Conservation (phyloP, 2,888 invertebrate species). For the Periphyllus acericola region DNA sequence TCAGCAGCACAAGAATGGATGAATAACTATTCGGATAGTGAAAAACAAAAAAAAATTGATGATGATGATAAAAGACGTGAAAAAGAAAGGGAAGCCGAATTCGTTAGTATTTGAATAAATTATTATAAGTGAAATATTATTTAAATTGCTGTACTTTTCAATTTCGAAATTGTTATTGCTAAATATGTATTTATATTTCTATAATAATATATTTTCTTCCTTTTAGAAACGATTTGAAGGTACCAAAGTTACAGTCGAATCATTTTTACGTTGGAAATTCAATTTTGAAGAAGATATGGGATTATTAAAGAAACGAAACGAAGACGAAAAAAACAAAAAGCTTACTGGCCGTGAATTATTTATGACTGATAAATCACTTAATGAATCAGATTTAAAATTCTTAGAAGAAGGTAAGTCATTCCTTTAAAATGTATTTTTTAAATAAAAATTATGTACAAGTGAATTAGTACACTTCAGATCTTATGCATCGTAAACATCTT, state of each 20-base stretch:
- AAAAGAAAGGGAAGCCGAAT: conserved; percentile 88
- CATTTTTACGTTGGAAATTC: conserved; percentile 93
- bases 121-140: conserved; percentile 9
- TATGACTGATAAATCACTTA: conserved; percentile 89
- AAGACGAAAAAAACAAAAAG: conserved; percentile 78
- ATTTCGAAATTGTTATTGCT: background rate
- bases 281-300: conserved; percentile 92
- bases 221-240: conserved; percentile 92
- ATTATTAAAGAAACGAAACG: conserved; percentile 72
- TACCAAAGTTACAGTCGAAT: conserved; percentile 93
- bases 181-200: conserved; percentile 42
- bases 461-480: background rate
- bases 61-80: conserved; percentile 74
- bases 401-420: conserved; percentile 79
- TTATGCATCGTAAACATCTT: background rate
- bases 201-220: conserved; percentile 36
- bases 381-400: conserved; percentile 96
- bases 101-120: conserved; percentile 44
- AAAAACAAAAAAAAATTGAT: conserved; percentile 79
- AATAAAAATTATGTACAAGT: background rate
- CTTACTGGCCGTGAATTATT: conserved; percentile 95
- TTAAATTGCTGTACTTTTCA: background rate
- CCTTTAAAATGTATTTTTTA: background rate
- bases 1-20: conserved; percentile 94
- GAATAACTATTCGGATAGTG: conserved; percentile 82